A percentile compares a stretch with the other conserved stretches of the same genome.
phyloP scores from a whole-genome alignment of 2,797 vertebrate genomes.

The Sebastes trivittatus region DNA sequence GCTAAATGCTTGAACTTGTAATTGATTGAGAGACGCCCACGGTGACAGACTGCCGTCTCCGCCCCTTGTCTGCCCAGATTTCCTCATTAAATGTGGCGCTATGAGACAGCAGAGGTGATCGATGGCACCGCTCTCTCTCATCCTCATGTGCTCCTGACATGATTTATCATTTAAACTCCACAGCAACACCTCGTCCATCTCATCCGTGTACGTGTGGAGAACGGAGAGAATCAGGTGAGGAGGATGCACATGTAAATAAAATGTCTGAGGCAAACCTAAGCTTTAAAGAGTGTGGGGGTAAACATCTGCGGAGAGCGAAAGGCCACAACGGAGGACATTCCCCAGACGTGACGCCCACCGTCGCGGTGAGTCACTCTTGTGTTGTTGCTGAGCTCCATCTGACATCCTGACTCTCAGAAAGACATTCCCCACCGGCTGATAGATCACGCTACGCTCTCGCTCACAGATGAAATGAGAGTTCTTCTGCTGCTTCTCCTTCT shows the following conservation, averaged over 20 bases:
- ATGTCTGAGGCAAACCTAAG: neutral
- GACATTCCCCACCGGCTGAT: constrained; percentile 35
- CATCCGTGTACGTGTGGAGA: neutral
- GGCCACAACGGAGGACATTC: constrained; percentile 1
- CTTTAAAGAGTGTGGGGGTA: neutral
- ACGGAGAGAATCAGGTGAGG: neutral
- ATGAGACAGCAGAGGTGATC: constrained; percentile 52
- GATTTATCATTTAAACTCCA: constrained; percentile 41
- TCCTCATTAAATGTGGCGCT: constrained; percentile 55
- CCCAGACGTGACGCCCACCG: neutral
- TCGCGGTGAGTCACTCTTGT: constrained; percentile 9
- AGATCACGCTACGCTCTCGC: neutral
- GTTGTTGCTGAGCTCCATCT: constrained; percentile 3
- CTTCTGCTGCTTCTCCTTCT: constrained; percentile 12
- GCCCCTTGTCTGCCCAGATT: constrained; percentile 41
- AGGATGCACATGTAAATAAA: no score
- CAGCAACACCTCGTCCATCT: constrained; percentile 1
- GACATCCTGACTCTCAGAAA: constrained; percentile 9
- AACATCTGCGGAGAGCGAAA: neutral
- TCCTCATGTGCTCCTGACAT: constrained; percentile 12
- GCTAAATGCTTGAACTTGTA: neutral
- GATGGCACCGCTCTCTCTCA: constrained; percentile 32
- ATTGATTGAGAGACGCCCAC: constrained; percentile 42
- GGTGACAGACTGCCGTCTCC: constrained; percentile 28
- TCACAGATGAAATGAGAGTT: constrained; percentile 34